Base-by-base conservation (phyloP, 2,113 vertebrate species). In the Oceanodroma tethys region DNA sequence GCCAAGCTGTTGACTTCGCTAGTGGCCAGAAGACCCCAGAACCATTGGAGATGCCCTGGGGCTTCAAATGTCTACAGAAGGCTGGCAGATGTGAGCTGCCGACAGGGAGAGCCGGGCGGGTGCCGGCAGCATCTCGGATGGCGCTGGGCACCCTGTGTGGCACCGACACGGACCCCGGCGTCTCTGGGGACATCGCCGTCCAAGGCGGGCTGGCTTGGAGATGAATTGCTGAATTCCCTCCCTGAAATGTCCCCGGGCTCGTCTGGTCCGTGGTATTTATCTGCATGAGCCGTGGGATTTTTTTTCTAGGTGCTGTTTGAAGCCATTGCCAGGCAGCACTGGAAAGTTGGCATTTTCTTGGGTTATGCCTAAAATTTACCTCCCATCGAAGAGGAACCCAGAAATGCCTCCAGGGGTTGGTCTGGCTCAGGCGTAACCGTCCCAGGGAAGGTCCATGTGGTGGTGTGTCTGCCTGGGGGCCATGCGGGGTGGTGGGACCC, bases 371-470 rank as follows among this genome's bases (percentile, higher is more conserved):
- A 30, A 86, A 68, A n/a, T 8, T 29, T 40, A 42, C 15, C 34
- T 74, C 27, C 82, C 5, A 3, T 12, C 1, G 3, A 48, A 42
- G 60, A 75, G 50, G 50, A 75, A 26, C 22, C 42, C n/a, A 15
- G 25, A 34, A 29, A 34, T 11, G 19, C 12, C 23, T 11, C 71
- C 60, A 16, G 20, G 25, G 36, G 1, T 23, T 22, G 71, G 29
- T 29, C 22, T 12, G 1, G 8, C 22, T 55, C 32, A 4, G 50
- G 17, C 3, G 0, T 4, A 7, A 17, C 40, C 6, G 0, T 22
- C 70, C 27, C 50, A 27, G 18, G 27, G 40, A 32, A 47, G 50
- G 15, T 48, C 42, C 23, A 1, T 4, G 60, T 27, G 81, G 36
- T 34, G 43, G 7, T 6, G 52, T 11, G 9, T 15, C n/a, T 26